These are phyloP conservation scores for Catocala fraxini DNA, from an alignment of 2,888 invertebrate species.

Conservation along the genomic window DNA sequence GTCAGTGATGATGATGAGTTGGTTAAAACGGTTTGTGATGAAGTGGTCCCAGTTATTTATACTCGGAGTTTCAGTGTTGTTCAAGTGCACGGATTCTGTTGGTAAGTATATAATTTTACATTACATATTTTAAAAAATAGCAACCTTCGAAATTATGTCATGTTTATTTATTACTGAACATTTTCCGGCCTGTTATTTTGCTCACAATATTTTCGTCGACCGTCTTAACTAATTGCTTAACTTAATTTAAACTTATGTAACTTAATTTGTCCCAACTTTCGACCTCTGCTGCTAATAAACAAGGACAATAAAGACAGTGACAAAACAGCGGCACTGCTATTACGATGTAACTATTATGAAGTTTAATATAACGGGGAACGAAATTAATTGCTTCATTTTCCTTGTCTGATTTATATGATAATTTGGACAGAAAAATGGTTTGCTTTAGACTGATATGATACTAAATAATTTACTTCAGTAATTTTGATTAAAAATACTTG, in stretches of 20 bases:
- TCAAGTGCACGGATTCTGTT: slow-evolving; percentile 78
- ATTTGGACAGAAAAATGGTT: not conserved
- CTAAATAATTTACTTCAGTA: not conserved
- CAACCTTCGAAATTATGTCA: not conserved
- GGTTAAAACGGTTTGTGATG: slow-evolving; percentile 67
- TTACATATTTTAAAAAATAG: slow-evolving; percentile 16
- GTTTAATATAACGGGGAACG: slow-evolving; percentile 1
- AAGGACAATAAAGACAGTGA: slow-evolving; percentile 8
- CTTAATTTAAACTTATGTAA: slow-evolving; percentile 4
- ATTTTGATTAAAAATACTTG: too few relatives aligned
- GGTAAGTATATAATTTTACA: slow-evolving; percentile 65
- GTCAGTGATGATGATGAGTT: slow-evolving; percentile 53
- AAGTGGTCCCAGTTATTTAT: slow-evolving; percentile 71
- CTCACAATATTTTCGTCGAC: slow-evolving; percentile 4
- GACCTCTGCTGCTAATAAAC: slow-evolving; percentile 2
- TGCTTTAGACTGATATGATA: not conserved
- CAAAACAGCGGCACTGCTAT: slow-evolving; percentile 1
- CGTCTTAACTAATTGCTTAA: slow-evolving; percentile 1
- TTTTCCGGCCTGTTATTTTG: not conserved
- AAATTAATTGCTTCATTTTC: slow-evolving; percentile 3
- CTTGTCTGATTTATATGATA: not conserved
- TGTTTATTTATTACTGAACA: not conserved
- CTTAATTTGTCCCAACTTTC: slow-evolving; percentile 2
- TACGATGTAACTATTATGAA: not conserved
- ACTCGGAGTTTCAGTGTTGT: slow-evolving; percentile 82